Base-by-base conservation (phyloP, 2,113 vertebrate species). In the Nerophis ophidion region DNA sequence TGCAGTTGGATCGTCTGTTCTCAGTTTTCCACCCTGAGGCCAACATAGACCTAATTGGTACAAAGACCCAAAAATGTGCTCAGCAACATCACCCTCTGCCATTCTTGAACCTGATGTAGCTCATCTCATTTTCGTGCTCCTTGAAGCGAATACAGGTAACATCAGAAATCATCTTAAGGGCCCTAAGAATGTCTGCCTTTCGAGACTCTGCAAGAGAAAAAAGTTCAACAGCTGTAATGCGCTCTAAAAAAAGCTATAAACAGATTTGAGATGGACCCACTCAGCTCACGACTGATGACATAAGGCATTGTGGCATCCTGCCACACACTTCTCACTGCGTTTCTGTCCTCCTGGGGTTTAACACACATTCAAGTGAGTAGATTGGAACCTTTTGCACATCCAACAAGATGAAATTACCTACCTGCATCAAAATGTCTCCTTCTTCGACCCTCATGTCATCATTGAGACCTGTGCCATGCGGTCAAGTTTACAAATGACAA, bases 341-440 rank as follows among this genome's bases (percentile, higher is more conserved):
- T 82, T 63, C 72, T 72, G 56, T 70, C 57, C 36, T 76, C 68
- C 77, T 84, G 70, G 0, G 7, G 46, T 48, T 48, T 8, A 4
- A 14, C 5, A 16, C n/a, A 48, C 13, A 48, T 12, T 14, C 15
- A n/a, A 47, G 5, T 11, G 8, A 9, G 38, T 40, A 8, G 40
- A 44, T 12, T 0, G 11, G 40, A 44, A 3, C 40, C 12, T 44
- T 11, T 44, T 12, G 40, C 40, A 44, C 40, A 40, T 40, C 7
- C 46, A 48, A 16, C 14, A 7, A 48, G 46, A 5, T 48, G 26
- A 36, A 54, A 54, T 3, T 8, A 44, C 9, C 64, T 35, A 83
- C 81, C 17, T 5, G 14, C 0, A 69, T 34, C 42, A 83, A 10
- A 14, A 83, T 69, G 57, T 83, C 81, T 49, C 81, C 81, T 38